These are phyloP conservation scores for Micronycteris hirsuta DNA, from an alignment of 2,113 vertebrate species.

Conservation along the genomic window DNA sequence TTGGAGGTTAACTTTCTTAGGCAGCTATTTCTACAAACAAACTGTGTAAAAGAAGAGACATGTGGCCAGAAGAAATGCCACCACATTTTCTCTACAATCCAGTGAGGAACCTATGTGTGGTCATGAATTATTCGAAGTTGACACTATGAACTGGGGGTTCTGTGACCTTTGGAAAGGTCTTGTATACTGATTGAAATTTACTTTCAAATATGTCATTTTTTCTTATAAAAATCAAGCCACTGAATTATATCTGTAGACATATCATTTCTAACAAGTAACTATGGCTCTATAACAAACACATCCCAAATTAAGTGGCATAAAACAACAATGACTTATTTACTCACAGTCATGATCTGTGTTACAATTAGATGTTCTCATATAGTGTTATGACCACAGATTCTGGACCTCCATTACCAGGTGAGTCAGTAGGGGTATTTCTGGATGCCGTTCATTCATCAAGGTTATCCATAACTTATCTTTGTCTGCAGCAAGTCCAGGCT, in stretches of 20 bases:
- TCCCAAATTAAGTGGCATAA: neutral
- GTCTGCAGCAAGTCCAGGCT: neutral
- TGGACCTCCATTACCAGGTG: neutral
- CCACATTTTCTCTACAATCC: neutral
- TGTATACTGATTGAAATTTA: neutral
- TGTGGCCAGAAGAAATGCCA: slow-evolving; percentile 11
- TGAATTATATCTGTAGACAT: neutral
- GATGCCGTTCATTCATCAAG: neutral
- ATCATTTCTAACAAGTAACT: neutral
- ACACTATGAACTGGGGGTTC: neutral
- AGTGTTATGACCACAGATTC: neutral
- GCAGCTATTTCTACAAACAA: slow-evolving; percentile 62
- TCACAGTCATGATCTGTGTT: neutral
- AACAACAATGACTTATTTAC: neutral
- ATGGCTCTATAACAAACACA: slow-evolving; percentile 10
- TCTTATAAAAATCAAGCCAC: neutral
- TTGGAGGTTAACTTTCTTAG: slow-evolving; percentile 68
- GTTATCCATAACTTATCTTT: neutral
- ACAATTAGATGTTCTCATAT: neutral
- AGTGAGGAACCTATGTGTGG: neutral
- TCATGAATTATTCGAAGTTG: neutral
- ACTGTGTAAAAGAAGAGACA: slow-evolving; percentile 38
- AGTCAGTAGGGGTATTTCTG: neutral
- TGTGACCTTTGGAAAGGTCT: neutral
- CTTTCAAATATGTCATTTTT: neutral